These are phyloP conservation scores for Xanthostigma xanthostigma DNA, from an alignment of 2,888 invertebrate species.

Conservation along the genomic window DNA sequence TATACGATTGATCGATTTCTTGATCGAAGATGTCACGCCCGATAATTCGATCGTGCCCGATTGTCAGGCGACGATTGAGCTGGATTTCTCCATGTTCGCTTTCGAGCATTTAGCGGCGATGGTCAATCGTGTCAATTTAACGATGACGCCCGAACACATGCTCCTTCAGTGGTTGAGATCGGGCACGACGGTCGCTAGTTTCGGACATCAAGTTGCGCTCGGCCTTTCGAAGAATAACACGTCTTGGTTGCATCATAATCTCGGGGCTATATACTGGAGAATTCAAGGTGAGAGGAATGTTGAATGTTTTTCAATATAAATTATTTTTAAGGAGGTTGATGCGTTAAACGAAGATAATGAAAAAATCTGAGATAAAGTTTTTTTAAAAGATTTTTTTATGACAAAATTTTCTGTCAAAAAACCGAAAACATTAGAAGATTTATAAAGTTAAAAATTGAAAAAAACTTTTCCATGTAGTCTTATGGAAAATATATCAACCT, in stretches of 20 bases:
- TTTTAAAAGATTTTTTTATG: no score
- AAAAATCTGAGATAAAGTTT: no score
- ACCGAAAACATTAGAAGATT: no score
- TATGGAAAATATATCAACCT: no score
- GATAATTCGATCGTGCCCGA: slow-evolving; percentile 18
- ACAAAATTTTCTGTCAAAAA: no score
- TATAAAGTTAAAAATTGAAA: no score
- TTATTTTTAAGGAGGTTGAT: no score
- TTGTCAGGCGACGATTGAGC: slow-evolving; percentile 19
- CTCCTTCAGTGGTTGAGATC: slow-evolving; percentile 29
- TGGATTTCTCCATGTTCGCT: slow-evolving; percentile 45
- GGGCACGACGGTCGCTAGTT: slow-evolving; percentile 26
- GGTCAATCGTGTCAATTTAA: slow-evolving; percentile 33
- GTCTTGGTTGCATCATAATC: slow-evolving; percentile 66
- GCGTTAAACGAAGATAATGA: no score
- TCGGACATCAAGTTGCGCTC: slow-evolving; percentile 48
- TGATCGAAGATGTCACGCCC: slow-evolving; percentile 16
- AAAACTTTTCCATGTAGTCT: no score
- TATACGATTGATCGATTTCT: slow-evolving; percentile 23
- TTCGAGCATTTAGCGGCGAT: slow-evolving; percentile 49
- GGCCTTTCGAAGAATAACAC: slow-evolving; percentile 48
- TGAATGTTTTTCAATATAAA: no score
- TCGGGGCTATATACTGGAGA: slow-evolving; percentile 68
- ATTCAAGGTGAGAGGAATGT: slow-evolving; percentile 27
- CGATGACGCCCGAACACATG: slow-evolving; percentile 33